These are phyloP conservation scores for Acrobasis suavella DNA, from an alignment of 2,888 invertebrate genomes.

Conservation along the genomic window DNA sequence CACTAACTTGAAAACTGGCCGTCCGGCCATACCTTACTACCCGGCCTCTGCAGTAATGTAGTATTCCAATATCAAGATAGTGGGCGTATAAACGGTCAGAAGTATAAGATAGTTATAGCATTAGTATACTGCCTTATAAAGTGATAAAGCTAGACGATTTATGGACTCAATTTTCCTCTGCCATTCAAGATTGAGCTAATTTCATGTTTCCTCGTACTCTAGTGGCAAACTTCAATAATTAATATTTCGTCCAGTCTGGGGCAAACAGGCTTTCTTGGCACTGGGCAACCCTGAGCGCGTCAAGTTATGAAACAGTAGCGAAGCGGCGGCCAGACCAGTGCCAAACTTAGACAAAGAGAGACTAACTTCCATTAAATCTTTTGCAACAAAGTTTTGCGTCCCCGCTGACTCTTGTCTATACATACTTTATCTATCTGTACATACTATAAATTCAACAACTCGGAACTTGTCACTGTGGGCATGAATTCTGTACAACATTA, in stretches of 20 bases:
- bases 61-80: too few relatives aligned
- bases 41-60: too few relatives aligned
- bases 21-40: too few relatives aligned
- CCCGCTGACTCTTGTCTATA: conserved; percentile 59
- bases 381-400: conserved; percentile 73
- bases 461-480: conserved; percentile 18
- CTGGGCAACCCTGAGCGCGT: conserved; percentile 52
- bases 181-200: too few relatives aligned
- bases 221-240: conserved; percentile 14
- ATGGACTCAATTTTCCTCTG: too few relatives aligned
- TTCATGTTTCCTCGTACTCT: not conserved
- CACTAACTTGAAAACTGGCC: too few relatives aligned
- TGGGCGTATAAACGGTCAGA: too few relatives aligned
- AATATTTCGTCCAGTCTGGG: conserved; percentile 16
- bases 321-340: conserved; percentile 65
- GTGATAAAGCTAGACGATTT: too few relatives aligned
- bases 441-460: conserved; percentile 25
- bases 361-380: conserved; percentile 81
- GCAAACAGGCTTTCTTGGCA: conserved; percentile 34
- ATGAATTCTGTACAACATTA: conserved; percentile 22
- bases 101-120: too few relatives aligned
- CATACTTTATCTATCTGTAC: conserved; percentile 32
- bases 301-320: conserved; percentile 67
- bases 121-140: too few relatives aligned
- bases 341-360: conserved; percentile 78